Evolutionary conservation across 2,797 vertebrate genomes (phyloP), one percentile per base, ranked within the genome.

Genomic region (Phataginus tricuspis): DNA sequence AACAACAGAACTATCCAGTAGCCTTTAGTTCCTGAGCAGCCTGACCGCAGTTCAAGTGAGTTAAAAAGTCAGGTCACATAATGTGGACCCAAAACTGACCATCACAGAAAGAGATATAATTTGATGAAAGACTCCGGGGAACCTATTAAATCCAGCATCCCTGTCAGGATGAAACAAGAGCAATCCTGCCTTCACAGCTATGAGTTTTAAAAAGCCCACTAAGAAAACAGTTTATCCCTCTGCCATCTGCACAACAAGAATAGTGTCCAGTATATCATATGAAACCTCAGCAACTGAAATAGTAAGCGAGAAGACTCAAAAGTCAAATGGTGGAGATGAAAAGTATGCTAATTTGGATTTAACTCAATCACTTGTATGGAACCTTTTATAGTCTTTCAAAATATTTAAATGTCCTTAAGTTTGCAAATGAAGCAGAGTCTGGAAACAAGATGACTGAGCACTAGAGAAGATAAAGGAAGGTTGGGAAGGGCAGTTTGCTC

Each of bases 341-440:
- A 75, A 94, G 63, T 68, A 69, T 21, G 45, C 0, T 84, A 27
- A 39, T 77, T 92, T 25, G 9, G 23, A 78, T 31, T 79, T 75
- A 72, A 61, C 61, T 88, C 0, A 51, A 31, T 72, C n/a, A 69
- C 18, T 57, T 71, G 19, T 2, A 12, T 53, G 7, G 27, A 86
- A 5, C 18, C 39, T 71, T 83, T 86, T 79, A 29, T 6, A 27
- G 15, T 29, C 10, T 75, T 94, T 83, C 3, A 69, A 92, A 92
- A 57, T 49, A 83, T 55, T 91, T 82, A 53, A 95, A 92, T 97
- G 63, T 64, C 96, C 71, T 95, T 97, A 96, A 97, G 97, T 97
- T 96, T 97, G 93, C 86, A 98, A 98, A 98, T 97, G 45, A 98
- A 98, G 92, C 96, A 95, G 97, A 94, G 68, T 34, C 0, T 80